phyloP scores from a whole-genome alignment of 1,140 invertebrate species.

The Cotesia typhae region DNA sequence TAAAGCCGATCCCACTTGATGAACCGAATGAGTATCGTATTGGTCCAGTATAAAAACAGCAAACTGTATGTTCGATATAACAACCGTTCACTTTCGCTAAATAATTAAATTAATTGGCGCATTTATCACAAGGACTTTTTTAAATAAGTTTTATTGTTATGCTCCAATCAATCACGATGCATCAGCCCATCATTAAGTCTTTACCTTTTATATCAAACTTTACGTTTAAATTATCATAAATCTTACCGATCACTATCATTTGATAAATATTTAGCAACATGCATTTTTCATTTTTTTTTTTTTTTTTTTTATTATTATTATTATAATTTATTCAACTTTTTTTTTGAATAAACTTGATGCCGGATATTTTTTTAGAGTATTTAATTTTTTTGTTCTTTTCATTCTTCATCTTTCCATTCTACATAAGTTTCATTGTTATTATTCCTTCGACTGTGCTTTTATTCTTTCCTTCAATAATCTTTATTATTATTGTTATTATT shows the following conservation, averaged over 20 bases:
- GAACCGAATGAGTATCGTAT: constrained; percentile 16
- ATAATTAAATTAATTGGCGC: constrained; percentile 4
- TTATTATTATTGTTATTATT: constrained; percentile 23
- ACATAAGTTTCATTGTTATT: constrained; percentile 4
- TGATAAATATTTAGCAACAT: background rate
- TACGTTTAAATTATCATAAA: too few species aligned
- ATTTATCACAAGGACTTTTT: constrained; percentile 2
- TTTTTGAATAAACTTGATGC: constrained; percentile 11
- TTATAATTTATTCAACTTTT: constrained; percentile 8
- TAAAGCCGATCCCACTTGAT: constrained; percentile 21
- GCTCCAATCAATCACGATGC: too few species aligned
- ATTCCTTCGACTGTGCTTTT: constrained; percentile 6
- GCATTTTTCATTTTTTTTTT: background rate
- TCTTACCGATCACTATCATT: too few species aligned
- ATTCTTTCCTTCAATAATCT: constrained; percentile 9
- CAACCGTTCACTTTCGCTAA: constrained; percentile 2
- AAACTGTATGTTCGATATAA: background rate
- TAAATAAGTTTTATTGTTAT: too few species aligned
- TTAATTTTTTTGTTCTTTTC: background rate
- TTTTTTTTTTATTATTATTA: background rate
- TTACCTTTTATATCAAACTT: too few species aligned
- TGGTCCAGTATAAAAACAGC: background rate
- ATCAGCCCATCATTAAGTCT: too few species aligned
- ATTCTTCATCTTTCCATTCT: background rate
- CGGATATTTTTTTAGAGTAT: background rate